phyloP scores from a whole-genome alignment of 2,888 invertebrate genomes.

The Lasioglossum calceatum region DNA sequence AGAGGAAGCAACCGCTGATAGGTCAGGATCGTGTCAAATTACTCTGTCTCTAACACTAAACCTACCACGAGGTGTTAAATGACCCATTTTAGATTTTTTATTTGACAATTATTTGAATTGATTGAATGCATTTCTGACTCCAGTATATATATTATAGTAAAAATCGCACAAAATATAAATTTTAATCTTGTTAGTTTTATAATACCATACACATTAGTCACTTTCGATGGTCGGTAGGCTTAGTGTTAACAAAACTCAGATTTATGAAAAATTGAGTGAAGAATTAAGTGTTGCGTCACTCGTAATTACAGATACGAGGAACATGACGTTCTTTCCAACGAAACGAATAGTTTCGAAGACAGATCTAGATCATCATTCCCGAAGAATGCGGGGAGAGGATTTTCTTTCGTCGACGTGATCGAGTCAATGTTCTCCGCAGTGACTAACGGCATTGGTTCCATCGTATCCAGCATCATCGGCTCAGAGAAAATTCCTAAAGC shows the following conservation, averaged over 20 bases:
- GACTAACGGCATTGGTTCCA: constrained; percentile 73
- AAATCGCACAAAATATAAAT: too few relatives aligned
- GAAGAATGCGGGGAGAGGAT: constrained; percentile 64
- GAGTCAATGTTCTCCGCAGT: constrained; percentile 77
- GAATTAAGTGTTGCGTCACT: background rate
- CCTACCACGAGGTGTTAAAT: too few relatives aligned
- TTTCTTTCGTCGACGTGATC: constrained; percentile 75
- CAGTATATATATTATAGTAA: too few relatives aligned
- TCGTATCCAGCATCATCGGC: constrained; percentile 77
- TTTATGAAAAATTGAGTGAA: too few relatives aligned
- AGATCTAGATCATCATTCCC: background rate
- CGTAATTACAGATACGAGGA: constrained; percentile 21
- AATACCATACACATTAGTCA: too few relatives aligned
- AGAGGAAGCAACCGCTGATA: background rate
- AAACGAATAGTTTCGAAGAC: background rate
- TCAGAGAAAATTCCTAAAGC: constrained; percentile 69
- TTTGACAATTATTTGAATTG: too few relatives aligned
- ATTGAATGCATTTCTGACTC: too few relatives aligned
- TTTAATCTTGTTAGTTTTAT: too few relatives aligned
- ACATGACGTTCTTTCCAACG: background rate
- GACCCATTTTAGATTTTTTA: too few relatives aligned
- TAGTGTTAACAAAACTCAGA: background rate
- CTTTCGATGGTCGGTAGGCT: too few relatives aligned
- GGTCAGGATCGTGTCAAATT: constrained; percentile 21
- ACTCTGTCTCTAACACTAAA: background rate